A percentile compares a stretch with the other conserved stretches of the same genome.
These are phyloP conservation scores for Tupaia tana DNA, from an alignment of 2,113 vertebrate genomes.

Conservation along the genomic window DNA sequence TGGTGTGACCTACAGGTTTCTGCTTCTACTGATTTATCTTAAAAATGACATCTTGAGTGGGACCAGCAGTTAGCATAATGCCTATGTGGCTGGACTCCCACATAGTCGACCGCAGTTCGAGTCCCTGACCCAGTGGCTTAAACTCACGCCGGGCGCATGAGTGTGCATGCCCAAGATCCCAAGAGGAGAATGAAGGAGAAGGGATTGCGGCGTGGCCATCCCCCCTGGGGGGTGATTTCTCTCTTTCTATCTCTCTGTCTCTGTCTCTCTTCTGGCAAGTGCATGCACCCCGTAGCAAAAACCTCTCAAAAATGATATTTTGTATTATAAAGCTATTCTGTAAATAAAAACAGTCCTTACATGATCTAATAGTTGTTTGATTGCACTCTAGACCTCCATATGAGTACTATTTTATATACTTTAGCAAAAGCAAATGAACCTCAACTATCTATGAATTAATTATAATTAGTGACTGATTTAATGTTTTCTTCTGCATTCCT, in stretches of 20 bases:
- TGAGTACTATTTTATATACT: conserved; percentile 67
- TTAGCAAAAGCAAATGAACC: conserved; percentile 69
- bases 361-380: not conserved
- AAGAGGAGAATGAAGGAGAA: too few relatives aligned
- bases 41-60: not conserved
- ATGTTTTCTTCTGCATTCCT: conserved; percentile 74
- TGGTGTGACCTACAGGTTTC: conserved; percentile 23
- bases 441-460: conserved; percentile 75
- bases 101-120: too few relatives aligned
- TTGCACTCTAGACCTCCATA: conserved; percentile 32
- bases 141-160: too few relatives aligned
- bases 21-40: not conserved
- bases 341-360: conserved; percentile 53
- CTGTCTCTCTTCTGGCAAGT: too few relatives aligned
- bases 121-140: too few relatives aligned
- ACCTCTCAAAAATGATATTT: not conserved
- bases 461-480: conserved; percentile 75
- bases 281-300: too few relatives aligned
- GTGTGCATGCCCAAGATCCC: too few relatives aligned
- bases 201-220: too few relatives aligned
- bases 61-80: too few relatives aligned
- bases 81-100: too few relatives aligned
- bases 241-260: too few relatives aligned
- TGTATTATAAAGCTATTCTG: conserved; percentile 20
- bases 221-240: too few relatives aligned